phyloP scores from a whole-genome alignment of 2,797 vertebrate species.

The Novumbra hubbsi region DNA sequence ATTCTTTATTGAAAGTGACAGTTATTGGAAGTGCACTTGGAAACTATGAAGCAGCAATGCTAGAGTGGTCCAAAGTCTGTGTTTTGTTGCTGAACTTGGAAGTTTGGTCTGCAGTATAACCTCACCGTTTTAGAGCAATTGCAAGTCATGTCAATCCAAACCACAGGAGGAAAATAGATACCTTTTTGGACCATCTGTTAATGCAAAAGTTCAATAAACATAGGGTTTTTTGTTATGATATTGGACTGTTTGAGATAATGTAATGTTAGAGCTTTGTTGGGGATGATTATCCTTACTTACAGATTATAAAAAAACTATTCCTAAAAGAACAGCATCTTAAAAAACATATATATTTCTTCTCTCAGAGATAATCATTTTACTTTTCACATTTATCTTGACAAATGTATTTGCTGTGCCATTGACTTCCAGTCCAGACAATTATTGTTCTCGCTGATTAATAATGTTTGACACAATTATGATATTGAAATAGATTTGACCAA shows the following conservation, averaged over 20 bases:
- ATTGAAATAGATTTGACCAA: slow-evolving; percentile 24
- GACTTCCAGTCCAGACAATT: background rate
- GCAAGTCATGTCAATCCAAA: slow-evolving; percentile 39
- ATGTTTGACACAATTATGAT: slow-evolving; percentile 3
- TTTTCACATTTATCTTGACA: background rate
- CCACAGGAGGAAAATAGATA: background rate
- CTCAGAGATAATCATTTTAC: too few species aligned
- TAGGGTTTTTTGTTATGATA: background rate
- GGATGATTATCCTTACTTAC: background rate
- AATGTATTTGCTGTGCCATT: background rate
- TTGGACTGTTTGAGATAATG: background rate
- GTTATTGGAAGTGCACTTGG: background rate
- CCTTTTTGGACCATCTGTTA: slow-evolving; percentile 34
- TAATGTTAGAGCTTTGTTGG: background rate
- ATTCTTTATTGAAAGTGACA: background rate
- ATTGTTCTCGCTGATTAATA: slow-evolving; percentile 6
- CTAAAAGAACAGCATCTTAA: too few species aligned
- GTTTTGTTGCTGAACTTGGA: slow-evolving; percentile 23
- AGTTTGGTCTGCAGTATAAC: slow-evolving; percentile 22
- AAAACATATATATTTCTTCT: too few species aligned
- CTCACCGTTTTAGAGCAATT: slow-evolving; percentile 34
- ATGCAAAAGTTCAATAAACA: slow-evolving; percentile 19
- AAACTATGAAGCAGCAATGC: background rate
- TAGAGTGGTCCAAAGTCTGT: slow-evolving; percentile 1
- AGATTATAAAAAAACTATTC: background rate